These are phyloP conservation scores for Syndactyla subalaris DNA, from an alignment of 2,797 vertebrate species.

Conservation along the genomic window DNA sequence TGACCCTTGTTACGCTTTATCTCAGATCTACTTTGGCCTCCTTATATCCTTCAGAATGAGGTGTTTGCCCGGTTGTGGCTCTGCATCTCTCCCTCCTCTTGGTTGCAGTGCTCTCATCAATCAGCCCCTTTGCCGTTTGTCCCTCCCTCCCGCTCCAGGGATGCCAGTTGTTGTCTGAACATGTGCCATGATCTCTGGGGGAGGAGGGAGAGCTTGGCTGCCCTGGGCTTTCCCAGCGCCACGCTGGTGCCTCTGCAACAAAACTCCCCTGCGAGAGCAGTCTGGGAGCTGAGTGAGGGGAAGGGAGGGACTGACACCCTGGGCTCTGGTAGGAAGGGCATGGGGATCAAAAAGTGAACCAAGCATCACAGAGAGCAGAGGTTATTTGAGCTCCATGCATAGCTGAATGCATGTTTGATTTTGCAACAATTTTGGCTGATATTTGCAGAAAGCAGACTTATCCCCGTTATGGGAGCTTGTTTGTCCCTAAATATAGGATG, in stretches of 20 bases:
- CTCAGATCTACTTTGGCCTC: background rate
- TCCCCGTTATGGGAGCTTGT: background rate
- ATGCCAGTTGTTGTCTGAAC: conserved; percentile 40
- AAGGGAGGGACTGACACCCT: background rate
- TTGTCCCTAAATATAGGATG: background rate
- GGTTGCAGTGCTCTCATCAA: background rate
- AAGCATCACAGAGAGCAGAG: background rate
- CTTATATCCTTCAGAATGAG: background rate
- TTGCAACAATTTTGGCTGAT: background rate
- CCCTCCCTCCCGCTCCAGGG: background rate
- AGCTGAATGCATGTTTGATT: background rate
- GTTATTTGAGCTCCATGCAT: background rate
- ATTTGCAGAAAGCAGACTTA: background rate
- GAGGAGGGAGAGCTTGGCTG: background rate
- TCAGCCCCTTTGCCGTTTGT: conserved; percentile 26
- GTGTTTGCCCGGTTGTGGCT: background rate
- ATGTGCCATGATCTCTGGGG: background rate
- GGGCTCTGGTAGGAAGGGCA: background rate
- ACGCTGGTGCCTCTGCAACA: background rate
- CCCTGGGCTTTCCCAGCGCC: background rate
- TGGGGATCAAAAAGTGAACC: background rate
- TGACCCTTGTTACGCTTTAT: background rate
- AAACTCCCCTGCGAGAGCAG: background rate
- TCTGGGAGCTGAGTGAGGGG: background rate
- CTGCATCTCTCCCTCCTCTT: background rate